phyloP scores from a whole-genome alignment of 2,888 invertebrate species.

The Tryphoninae sp. region DNA sequence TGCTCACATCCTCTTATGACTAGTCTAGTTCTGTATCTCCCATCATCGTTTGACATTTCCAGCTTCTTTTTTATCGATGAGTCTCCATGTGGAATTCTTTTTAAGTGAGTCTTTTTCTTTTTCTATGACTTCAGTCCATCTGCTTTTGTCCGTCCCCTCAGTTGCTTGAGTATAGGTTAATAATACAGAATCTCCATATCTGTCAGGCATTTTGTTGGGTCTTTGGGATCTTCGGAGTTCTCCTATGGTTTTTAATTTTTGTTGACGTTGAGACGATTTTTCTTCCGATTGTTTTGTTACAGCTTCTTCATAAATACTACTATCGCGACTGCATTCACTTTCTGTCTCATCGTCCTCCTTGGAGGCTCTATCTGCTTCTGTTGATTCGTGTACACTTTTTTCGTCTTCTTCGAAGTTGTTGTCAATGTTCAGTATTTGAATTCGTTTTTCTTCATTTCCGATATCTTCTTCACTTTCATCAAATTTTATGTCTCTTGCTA shows the following conservation, averaged over 20 bases:
- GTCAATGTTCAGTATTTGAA: background rate
- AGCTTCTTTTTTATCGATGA: constrained; percentile 47
- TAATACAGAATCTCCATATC: constrained; percentile 18
- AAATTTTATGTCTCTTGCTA: constrained; percentile 59
- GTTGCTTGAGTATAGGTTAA: constrained; percentile 39
- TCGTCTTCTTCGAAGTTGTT: constrained; percentile 15
- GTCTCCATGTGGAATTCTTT: constrained; percentile 64
- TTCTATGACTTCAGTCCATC: constrained; percentile 48
- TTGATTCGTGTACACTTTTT: too few relatives aligned
- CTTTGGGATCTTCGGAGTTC: constrained; percentile 23
- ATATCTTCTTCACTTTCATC: constrained; percentile 15
- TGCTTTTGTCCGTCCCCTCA: constrained; percentile 43
- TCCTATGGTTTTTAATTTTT: background rate
- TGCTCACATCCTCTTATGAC: constrained; percentile 47
- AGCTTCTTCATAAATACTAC: constrained; percentile 21
- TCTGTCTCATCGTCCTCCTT: constrained; percentile 15
- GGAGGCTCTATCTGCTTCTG: background rate
- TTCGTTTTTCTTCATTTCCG: background rate
- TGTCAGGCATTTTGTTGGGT: constrained; percentile 1
- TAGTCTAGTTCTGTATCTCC: constrained; percentile 24
- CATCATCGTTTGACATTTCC: constrained; percentile 61
- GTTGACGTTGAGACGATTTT: background rate
- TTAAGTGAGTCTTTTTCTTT: constrained; percentile 65
- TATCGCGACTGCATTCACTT: background rate
- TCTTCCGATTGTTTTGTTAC: background rate